Percentiles rank a stretch among this genome's conserved stretches.
Conservation (phyloP, 2,888 invertebrate genomes). For the Agonum fuliginosum region DNA sequence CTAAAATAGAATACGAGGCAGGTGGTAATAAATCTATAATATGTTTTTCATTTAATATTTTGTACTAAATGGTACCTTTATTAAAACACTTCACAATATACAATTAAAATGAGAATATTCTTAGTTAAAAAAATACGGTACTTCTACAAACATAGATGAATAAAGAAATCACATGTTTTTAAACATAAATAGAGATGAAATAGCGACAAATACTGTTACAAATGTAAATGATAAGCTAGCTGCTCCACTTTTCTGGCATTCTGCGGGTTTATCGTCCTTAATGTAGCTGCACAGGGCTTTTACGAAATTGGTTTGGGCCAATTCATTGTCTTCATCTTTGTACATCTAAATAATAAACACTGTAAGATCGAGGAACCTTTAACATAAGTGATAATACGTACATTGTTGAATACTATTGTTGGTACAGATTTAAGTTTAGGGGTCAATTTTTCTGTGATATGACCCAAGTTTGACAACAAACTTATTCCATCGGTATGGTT, state of each 20-base stretch:
- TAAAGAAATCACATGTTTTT: conserved; percentile 27
- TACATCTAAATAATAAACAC: conserved; percentile 73
- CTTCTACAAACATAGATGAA: conserved; percentile 4
- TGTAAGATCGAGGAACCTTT: not conserved
- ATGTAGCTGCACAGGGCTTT: conserved; percentile 75
- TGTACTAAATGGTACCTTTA: conserved; percentile 30
- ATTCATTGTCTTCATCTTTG: conserved; percentile 75
- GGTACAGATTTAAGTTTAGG: conserved; percentile 79
- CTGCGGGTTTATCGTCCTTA: conserved; percentile 66
- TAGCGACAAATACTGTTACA: not conserved
- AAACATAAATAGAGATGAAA: conserved; percentile 2
- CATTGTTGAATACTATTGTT: conserved; percentile 80
- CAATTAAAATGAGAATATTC: conserved; percentile 7
- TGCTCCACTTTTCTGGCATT: conserved; percentile 66
- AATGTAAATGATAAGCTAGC: conserved; percentile 31
- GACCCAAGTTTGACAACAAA: conserved; percentile 75
- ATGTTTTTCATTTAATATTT: not conserved
- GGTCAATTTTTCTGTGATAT: conserved; percentile 75
- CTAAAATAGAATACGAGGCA: no score
- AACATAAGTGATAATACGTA: conserved; percentile 67
- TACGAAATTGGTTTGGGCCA: conserved; percentile 76
- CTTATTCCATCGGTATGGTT: conserved; percentile 70
- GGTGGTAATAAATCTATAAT: no score
- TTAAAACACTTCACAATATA: conserved; percentile 8
- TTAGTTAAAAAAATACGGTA: conserved; percentile 7